phyloP scores from a whole-genome alignment of 2,888 invertebrate genomes.

The Pilophorus perplexus region DNA sequence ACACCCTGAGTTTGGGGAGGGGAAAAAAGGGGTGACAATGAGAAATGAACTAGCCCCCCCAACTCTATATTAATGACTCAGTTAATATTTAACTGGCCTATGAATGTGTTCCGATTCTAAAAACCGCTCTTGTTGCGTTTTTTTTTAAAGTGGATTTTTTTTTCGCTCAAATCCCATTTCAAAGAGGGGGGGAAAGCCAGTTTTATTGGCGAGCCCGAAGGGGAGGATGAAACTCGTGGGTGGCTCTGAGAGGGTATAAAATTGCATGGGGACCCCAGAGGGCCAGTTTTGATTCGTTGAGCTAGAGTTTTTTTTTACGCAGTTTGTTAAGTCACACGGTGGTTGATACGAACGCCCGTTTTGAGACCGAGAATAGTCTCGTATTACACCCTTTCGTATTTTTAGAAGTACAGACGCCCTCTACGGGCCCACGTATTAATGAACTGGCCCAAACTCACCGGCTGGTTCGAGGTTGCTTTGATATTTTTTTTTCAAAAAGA shows the following conservation, averaged over 20 bases:
- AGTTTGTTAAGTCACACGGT: too few species aligned
- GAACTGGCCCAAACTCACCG: too few species aligned
- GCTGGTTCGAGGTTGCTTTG: too few species aligned
- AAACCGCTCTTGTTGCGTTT: constrained; percentile 11
- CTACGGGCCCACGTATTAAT: too few species aligned
- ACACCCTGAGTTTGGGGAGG: neutral
- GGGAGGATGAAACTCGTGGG: constrained; percentile 6
- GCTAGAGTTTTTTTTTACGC: too few species aligned
- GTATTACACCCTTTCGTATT: too few species aligned
- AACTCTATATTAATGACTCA: constrained; percentile 34
- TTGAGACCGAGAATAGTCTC: too few species aligned
- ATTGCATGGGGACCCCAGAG: constrained; percentile 29
- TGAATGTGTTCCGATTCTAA: constrained; percentile 24
- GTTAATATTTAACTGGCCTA: constrained; percentile 38
- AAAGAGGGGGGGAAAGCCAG: constrained; percentile 14
- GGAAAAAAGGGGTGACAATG: constrained; percentile 27
- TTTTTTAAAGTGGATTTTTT: constrained; percentile 24
- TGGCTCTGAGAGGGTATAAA: constrained; percentile 19
- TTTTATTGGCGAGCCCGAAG: constrained; percentile 18
- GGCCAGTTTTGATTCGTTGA: constrained; percentile 24
- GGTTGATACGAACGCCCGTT: too few species aligned
- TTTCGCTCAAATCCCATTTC: neutral
- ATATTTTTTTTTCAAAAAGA: too few species aligned
- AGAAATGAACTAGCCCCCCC: constrained; percentile 27
- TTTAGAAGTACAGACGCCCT: too few species aligned